phyloP scores from a whole-genome alignment of 2,797 vertebrate genomes.

The Coregonus suidteri region DNA sequence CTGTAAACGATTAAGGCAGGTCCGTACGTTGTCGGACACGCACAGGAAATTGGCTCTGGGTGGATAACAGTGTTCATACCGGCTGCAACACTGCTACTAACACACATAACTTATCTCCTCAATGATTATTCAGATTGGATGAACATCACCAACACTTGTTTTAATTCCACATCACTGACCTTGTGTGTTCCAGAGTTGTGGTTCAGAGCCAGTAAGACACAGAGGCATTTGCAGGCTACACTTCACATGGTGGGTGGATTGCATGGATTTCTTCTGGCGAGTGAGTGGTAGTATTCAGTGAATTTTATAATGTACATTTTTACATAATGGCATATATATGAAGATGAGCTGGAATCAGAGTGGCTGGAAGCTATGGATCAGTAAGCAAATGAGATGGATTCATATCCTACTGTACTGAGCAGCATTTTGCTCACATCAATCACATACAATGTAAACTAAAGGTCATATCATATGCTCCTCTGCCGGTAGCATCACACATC shows the following conservation, averaged over 20 bases:
- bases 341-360: constrained; percentile 49
- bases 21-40: constrained; percentile 37
- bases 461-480: constrained; percentile 59
- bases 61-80: constrained; percentile 15
- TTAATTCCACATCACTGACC: constrained; percentile 54
- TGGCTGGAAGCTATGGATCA: constrained; percentile 50
- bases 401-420: constrained; percentile 35
- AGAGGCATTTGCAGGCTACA: constrained; percentile 24
- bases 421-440: constrained; percentile 57
- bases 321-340: constrained; percentile 49
- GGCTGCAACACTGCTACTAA: not conserved
- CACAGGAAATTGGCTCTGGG: constrained; percentile 45
- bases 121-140: constrained; percentile 53
- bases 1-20: constrained; percentile 42
- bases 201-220: constrained; percentile 6
- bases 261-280: constrained; percentile 12
- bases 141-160: constrained; percentile 42
- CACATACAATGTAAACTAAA: constrained; percentile 46
- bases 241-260: constrained; percentile 31
- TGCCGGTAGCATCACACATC: constrained; percentile 46
- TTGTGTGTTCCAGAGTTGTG: constrained; percentile 11
- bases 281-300: not conserved
- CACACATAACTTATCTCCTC: constrained; percentile 22
- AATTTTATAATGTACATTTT: constrained; percentile 40
- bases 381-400: constrained; percentile 56